A percentile compares a stretch with the other conserved stretches of the same genome.
phyloP scores from a whole-genome alignment of 2,888 invertebrate genomes.

The Miltochrista miniata region DNA sequence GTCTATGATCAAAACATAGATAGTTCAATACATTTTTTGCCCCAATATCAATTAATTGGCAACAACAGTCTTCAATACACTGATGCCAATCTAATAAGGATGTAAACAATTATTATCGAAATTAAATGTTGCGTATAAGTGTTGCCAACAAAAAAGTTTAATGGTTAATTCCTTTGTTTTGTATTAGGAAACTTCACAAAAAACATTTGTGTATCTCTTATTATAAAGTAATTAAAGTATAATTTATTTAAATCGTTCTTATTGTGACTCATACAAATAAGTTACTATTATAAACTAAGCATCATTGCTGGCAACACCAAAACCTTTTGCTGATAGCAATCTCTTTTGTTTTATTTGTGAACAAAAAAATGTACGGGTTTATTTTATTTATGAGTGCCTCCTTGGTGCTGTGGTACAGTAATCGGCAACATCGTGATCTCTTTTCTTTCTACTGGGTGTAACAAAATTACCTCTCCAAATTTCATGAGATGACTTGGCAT shows the following conservation, averaged over 20 bases:
- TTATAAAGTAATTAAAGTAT: constrained; percentile 13
- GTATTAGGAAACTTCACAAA: constrained; percentile 12
- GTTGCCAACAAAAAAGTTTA: constrained; percentile 10
- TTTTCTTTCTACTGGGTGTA: no score
- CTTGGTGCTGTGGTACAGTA: no score
- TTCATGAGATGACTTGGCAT: no score
- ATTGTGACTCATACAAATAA: constrained; percentile 23
- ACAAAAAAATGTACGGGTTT: constrained; percentile 7
- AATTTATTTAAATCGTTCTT: constrained; percentile 12
- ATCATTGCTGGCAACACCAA: constrained; percentile 16
- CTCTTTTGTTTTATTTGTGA: constrained; percentile 22
- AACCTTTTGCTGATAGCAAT: constrained; percentile 24
- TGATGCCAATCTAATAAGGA: constrained; percentile 33
- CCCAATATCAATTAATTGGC: constrained; percentile 15
- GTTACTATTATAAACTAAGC: background rate
- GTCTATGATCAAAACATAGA: background rate
- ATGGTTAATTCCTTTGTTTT: constrained; percentile 26
- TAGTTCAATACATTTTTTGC: constrained; percentile 2
- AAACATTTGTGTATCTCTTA: constrained; percentile 15
- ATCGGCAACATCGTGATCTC: no score
- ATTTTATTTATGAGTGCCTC: background rate
- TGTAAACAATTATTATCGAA: constrained; percentile 17
- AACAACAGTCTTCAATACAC: constrained; percentile 13
- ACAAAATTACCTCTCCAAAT: no score
- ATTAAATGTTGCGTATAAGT: constrained; percentile 4